These are phyloP conservation scores for Dastarcus helophoroides DNA, from an alignment of 2,888 invertebrate genomes.

Conservation along the genomic window DNA sequence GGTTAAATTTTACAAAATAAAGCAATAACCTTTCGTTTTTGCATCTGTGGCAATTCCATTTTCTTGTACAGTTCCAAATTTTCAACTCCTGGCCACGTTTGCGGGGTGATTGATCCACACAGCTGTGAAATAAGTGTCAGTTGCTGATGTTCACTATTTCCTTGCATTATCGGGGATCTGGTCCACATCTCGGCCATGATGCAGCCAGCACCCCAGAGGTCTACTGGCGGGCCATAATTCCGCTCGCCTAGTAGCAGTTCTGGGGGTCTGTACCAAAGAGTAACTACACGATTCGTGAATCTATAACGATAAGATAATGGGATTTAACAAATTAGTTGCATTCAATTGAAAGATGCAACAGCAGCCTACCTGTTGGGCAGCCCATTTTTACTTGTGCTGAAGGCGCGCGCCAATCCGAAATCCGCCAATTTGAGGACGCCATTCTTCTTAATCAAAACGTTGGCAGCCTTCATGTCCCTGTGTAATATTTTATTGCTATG, in stretches of 20 bases:
- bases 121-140: conserved; percentile 87
- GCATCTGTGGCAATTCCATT: conserved; percentile 77
- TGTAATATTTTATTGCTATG: conserved; percentile 93
- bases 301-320: conserved; percentile 32
- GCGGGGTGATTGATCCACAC: conserved; percentile 89
- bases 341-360: no score
- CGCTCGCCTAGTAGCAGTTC: conserved; percentile 68
- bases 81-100: conserved; percentile 91
- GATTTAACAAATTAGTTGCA: no score
- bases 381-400: conserved; percentile 78
- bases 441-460: conserved; percentile 91
- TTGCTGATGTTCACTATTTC: conserved; percentile 94
- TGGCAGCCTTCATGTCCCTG: conserved; percentile 98
- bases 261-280: conserved; percentile 84
- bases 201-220: conserved; percentile 96
- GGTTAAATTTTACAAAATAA: no score
- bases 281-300: conserved; percentile 97
- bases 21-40: conserved; percentile 79
- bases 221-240: conserved; percentile 94
- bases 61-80: conserved; percentile 76
- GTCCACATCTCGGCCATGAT: conserved; percentile 99
- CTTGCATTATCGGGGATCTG: conserved; percentile 86
- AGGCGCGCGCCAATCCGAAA: conserved; percentile 92
- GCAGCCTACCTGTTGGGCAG: conserved; percentile 59
- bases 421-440: conserved; percentile 93